Base-by-base conservation (phyloP, 2,888 invertebrate species). In the Embidobia sp. region DNA sequence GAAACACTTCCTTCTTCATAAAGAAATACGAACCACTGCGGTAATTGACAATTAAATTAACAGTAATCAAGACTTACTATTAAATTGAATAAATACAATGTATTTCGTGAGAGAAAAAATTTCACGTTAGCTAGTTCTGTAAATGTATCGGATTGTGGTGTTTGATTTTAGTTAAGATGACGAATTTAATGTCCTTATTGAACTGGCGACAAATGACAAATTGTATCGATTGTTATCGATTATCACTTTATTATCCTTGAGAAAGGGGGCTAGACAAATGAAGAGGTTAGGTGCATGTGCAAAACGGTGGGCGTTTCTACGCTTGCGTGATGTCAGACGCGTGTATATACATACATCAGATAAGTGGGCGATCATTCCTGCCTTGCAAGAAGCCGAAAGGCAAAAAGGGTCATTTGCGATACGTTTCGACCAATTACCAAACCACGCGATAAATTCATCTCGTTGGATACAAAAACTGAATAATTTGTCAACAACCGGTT, bases 261-360 rank as follows among this genome's bases (percentile, higher is more conserved):
- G 26, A 48, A 40, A 26, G 51, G 27, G 13, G 37, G 55, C 22
- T 42, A 73, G 69, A 66, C 49, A 77, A 70, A 77, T 69, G 69
- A 77, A 78, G 66, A 78, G 73, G 76, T 76, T 75, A 73, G 59
- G 79, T 79, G 79, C 79, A 79, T 77, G 79, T 79, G 79, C 79
- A 79, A 72, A 79, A 77, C 69, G 72, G 79, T 75, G 66, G 72
- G 70, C 75, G 77, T 69, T 72, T 67, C 75, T 79, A 79, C 64
- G 79, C 75, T 77, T 79, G 79, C 79, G 77, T 77, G 75, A 74
- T 72, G 51, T 70, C 57, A 64, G 74, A 72, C 79, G 74, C 72
- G 79, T 79, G 77, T 79, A 79, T 79, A 64, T 79, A 79, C 77
- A 79, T 70, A 77, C 53, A 79, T 67, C 67, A 78, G 74, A 74